phyloP scores from a whole-genome alignment of 2,888 invertebrate genomes.

The Gordius sp. region DNA sequence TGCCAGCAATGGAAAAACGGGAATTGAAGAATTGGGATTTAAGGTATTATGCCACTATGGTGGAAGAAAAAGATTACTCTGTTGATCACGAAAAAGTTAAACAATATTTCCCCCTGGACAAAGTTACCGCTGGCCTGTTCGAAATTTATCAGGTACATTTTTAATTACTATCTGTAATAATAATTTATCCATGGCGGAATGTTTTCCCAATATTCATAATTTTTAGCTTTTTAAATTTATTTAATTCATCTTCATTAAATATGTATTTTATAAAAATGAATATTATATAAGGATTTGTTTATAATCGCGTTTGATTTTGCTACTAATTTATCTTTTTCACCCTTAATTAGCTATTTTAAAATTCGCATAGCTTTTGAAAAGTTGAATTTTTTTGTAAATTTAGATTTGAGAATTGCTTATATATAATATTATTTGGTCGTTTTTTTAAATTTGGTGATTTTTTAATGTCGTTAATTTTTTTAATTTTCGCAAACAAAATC shows the following conservation, averaged over 20 bases:
- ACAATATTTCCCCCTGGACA: conserved; percentile 32
- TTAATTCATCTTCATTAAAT: background rate
- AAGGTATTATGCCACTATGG: conserved; percentile 30
- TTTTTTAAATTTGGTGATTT: conserved; percentile 7
- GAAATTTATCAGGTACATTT: conserved; percentile 30
- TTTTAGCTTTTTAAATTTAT: background rate
- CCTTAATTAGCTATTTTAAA: background rate
- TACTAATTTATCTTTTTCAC: background rate
- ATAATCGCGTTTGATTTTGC: background rate
- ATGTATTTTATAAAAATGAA: background rate
- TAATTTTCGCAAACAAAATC: background rate
- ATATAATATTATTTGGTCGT: background rate
- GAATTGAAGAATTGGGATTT: conserved; percentile 32
- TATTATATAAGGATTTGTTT: background rate
- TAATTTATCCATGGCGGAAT: too few relatives aligned
- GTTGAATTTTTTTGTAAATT: conserved; percentile 6
- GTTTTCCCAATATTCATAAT: too few relatives aligned
- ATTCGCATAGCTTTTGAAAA: conserved; percentile 2
- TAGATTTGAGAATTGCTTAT: background rate
- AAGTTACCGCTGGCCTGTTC: conserved; percentile 31
- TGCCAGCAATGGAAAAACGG: too few relatives aligned
- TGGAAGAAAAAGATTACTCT: conserved; percentile 31
- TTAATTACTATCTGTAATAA: background rate
- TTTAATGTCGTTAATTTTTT: conserved; percentile 1
- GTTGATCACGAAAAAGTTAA: conserved; percentile 31